Conservation (phyloP, 2,888 invertebrate species). For the Drosophila parthenogenetica region DNA sequence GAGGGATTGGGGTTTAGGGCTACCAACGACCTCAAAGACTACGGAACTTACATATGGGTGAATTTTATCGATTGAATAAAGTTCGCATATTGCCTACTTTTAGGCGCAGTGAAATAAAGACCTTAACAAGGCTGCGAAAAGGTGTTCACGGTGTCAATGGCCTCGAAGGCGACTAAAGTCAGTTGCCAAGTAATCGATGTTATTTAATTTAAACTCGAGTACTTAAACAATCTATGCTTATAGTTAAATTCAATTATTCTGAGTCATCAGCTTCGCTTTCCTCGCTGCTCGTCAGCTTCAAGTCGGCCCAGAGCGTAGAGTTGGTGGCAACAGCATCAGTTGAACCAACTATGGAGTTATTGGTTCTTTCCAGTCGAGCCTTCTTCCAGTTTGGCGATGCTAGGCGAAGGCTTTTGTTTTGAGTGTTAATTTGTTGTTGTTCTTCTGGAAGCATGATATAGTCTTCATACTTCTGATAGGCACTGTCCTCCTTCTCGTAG, state of each 20-base stretch:
- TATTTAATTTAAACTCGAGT: background rate
- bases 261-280: background rate
- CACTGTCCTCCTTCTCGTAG: background rate
- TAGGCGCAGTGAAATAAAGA: slow-evolving; percentile 7
- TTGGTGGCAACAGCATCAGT: background rate
- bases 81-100: slow-evolving; percentile 55
- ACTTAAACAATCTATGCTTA: too few relatives aligned
- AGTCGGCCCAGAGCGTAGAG: slow-evolving; percentile 22
- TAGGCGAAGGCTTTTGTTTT: background rate
- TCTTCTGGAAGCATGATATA: background rate
- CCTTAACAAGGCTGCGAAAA: slow-evolving; percentile 2
- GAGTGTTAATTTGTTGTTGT: background rate
- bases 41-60: slow-evolving; percentile 55
- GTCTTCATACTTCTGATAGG: background rate
- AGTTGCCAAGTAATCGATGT: background rate
- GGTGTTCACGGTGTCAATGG: slow-evolving; percentile 56
- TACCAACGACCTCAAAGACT: slow-evolving; percentile 24
- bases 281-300: slow-evolving; percentile 28
- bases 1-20: background rate
- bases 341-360: background rate
- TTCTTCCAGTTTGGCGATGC: background rate
- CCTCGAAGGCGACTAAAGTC: slow-evolving; percentile 15
- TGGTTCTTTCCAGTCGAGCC: background rate
- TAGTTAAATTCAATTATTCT: background rate
- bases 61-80: slow-evolving; percentile 72